Evolutionary conservation across 2,888 invertebrate species (phyloP).

Genomic region (Drosophila diplacantha): DNA sequence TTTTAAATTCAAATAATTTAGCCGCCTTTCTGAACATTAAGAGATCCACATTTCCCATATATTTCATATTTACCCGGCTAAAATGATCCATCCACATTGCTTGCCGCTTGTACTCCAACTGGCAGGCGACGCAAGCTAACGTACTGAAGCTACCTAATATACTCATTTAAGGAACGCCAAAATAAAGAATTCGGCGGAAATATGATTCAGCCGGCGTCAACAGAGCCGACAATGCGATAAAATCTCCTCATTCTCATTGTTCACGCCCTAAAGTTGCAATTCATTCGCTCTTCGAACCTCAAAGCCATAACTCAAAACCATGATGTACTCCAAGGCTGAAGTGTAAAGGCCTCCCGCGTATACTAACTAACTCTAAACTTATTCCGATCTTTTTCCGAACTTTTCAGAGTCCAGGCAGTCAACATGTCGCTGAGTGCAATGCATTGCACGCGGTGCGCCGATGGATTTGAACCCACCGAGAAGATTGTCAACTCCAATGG

Average conservation of each 20-base stretch:
- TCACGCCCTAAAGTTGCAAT: constrained; percentile 38
- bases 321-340: constrained; percentile 74
- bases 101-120: constrained; percentile 47
- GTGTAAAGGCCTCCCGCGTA: constrained; percentile 53
- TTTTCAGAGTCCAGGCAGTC: constrained; percentile 72
- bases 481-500: constrained; percentile 99
- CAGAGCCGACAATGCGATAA: constrained; percentile 32
- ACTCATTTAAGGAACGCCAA: constrained; percentile 42
- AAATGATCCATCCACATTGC: constrained; percentile 27
- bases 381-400: neutral
- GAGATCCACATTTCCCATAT: neutral
- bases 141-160: neutral
- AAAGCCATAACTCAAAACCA: constrained; percentile 37
- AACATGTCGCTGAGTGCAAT: constrained; percentile 93
- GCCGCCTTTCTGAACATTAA: neutral
- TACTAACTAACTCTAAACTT: neutral
- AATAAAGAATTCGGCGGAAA: constrained; percentile 57
- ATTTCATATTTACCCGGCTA: neutral
- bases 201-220: constrained; percentile 57
- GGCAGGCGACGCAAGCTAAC: constrained; percentile 17
- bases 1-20: neutral
- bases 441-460: constrained; percentile 96
- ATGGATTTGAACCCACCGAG: constrained; percentile 97
- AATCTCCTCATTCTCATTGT: constrained; percentile 6
- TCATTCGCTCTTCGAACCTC: constrained; percentile 1